Conservation (phyloP, 2,888 invertebrate species). For the Eilema griseolum region DNA sequence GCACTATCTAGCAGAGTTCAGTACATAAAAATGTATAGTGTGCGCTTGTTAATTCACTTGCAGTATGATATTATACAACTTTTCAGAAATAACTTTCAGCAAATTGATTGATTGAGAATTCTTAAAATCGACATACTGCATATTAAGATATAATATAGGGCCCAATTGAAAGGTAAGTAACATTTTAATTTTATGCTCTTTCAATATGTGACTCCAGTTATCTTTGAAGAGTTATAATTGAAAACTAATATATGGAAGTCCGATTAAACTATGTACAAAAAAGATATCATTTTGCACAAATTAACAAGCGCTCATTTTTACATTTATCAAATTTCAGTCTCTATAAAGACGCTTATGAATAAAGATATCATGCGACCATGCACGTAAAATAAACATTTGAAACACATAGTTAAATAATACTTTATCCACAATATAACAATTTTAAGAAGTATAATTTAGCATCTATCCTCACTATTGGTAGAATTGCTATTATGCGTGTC, state of each 20-base stretch:
- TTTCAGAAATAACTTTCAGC: not conserved
- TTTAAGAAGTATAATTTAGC: constrained; percentile 32
- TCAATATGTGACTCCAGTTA: not conserved
- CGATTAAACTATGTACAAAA: not conserved
- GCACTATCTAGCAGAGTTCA: constrained; percentile 45
- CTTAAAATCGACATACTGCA: not conserved
- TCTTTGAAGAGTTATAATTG: constrained; percentile 1
- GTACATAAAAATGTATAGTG: constrained; percentile 38
- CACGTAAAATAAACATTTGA: constrained; percentile 46
- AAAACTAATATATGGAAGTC: constrained; percentile 9
- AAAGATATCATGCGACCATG: constrained; percentile 47
- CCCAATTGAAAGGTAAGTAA: not conserved
- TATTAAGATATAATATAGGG: not conserved
- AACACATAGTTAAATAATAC: constrained; percentile 50
- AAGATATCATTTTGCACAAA: constrained; percentile 11
- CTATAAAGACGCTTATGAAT: constrained; percentile 48
- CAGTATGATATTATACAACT: not conserved
- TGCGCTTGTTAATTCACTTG: constrained; percentile 29
- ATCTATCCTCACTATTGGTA: constrained; percentile 17
- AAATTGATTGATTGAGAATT: not conserved
- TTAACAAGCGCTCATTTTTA: constrained; percentile 40
- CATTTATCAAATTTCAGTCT: constrained; percentile 58
- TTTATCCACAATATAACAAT: constrained; percentile 47
- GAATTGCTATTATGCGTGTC: constrained; percentile 60
- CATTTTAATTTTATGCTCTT: not conserved